Evolutionary conservation across 2,797 vertebrate species (phyloP), one percentile per base, ranked within the genome.

Genomic region (Pelodytes ibericus): DNA sequence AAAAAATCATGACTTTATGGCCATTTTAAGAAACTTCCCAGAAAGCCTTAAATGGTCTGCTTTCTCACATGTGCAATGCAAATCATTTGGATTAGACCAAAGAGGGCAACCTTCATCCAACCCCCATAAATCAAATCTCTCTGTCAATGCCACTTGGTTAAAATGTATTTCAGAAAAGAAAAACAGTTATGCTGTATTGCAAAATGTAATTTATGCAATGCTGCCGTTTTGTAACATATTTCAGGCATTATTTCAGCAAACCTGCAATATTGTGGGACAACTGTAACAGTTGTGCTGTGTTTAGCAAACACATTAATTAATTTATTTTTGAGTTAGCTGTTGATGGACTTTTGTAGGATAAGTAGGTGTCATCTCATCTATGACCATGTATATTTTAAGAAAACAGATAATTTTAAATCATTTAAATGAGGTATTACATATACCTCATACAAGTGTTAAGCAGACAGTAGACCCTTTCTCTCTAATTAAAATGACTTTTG

Each of bases 11-110:
- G 4, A 56, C 30, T 29, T 58, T 65, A 66, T 68, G 71, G 33
- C 36, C 22, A 65, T 47, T 64, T 71, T 41, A 47, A 66, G 39
- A 71, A 77, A 3, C n/a, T 71, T 77, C 60, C 61, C 61, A 65
- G 51, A 77, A 77, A 58, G 25, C 33, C 26, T 36, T n/a, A 15
- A 60, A 36, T 47, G 69, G 41, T 44, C 57, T 47, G 18, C 18
- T 9, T 24, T 36, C 49, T 41, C 18, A 60, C 53, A 60, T 5
- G 41, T 30, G 11, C 25, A 29, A n/a, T 58, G 24, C 26, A 69
- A 69, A 20, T 36, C 30, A 64, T 39, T 25, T 25, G 1, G 41
- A 44, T 44, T 44, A 44, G 41, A 13, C 41, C 41, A 15, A 44
- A 15, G 13, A 53, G n/a, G 24, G n/a, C 49, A 53, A 53, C n/a